phyloP scores from a whole-genome alignment of 1,140 invertebrate species.

The Antheraea pernyi region DNA sequence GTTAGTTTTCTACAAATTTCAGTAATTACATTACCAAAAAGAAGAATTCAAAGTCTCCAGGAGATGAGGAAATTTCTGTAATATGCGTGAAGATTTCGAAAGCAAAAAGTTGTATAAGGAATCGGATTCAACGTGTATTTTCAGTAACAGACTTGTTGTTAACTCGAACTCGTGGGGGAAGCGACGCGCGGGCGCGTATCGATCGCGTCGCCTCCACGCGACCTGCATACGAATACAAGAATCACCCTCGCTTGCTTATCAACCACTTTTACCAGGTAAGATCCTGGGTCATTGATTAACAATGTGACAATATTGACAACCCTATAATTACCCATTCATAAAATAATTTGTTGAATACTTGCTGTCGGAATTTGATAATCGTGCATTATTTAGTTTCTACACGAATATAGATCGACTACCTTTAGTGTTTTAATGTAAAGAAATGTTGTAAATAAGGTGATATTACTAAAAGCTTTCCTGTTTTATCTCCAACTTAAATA shows the following conservation, averaged over 20 bases:
- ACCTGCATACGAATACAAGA: constrained; percentile 72
- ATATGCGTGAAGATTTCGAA: not conserved
- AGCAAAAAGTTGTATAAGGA: constrained; percentile 21
- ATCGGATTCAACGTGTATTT: constrained; percentile 52
- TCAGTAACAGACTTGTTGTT: constrained; percentile 43
- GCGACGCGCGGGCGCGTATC: constrained; percentile 74
- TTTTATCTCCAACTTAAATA: constrained; percentile 33
- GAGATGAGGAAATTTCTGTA: not conserved
- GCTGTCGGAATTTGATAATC: not conserved
- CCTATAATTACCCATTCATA: not conserved
- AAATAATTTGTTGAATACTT: constrained; percentile 6
- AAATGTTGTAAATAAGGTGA: constrained; percentile 26
- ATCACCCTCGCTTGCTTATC: constrained; percentile 65
- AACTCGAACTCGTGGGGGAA: constrained; percentile 48
- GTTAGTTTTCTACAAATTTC: not conserved
- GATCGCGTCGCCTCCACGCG: constrained; percentile 63
- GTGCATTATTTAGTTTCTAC: not conserved
- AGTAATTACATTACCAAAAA: not conserved
- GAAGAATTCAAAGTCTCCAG: not conserved
- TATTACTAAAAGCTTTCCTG: constrained; percentile 53
- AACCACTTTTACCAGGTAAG: constrained; percentile 54
- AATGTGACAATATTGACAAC: not conserved
- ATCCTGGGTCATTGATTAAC: constrained; percentile 58
- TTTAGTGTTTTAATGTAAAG: constrained; percentile 19
- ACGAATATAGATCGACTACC: not conserved